These are phyloP conservation scores for Stigmatopora nigra DNA, from an alignment of 2,113 vertebrate genomes.

Conservation along the genomic window DNA sequence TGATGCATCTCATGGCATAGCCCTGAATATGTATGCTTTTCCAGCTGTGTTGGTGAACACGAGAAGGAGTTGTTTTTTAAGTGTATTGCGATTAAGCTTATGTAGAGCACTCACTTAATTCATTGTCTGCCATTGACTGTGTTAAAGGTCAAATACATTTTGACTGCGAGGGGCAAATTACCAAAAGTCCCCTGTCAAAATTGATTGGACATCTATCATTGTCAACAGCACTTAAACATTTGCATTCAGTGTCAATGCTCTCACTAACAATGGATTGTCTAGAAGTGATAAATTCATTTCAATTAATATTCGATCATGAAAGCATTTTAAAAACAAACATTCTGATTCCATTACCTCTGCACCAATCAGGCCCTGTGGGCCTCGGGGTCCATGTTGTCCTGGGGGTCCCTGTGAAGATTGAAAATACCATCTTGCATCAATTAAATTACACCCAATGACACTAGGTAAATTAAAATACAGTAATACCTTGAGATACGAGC, in stretches of 20 bases:
- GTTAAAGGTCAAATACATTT: too few species aligned
- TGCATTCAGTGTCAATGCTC: too few species aligned
- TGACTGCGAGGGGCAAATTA: too few species aligned
- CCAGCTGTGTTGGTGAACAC: constrained; percentile 1
- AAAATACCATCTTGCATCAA: background rate
- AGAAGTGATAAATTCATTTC: too few species aligned
- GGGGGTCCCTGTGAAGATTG: constrained; percentile 76
- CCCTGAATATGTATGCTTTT: background rate
- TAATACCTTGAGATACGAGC: too few species aligned
- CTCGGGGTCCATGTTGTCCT: constrained; percentile 79
- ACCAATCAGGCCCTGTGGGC: constrained; percentile 75
- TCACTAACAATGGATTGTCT: too few species aligned
- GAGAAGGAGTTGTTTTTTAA: background rate
- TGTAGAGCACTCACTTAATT: too few species aligned
- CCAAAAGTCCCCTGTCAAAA: too few species aligned
- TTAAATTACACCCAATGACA: constrained; percentile 15
- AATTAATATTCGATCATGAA: too few species aligned
- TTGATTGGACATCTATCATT: too few species aligned
- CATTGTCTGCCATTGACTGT: too few species aligned
- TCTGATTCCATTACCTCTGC: constrained; percentile 70
- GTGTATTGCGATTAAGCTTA: background rate
- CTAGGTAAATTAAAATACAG: constrained; percentile 23
- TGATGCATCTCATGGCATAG: background rate
- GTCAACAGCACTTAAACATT: too few species aligned
- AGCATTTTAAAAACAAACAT: background rate